Evolutionary conservation across 2,113 vertebrate species (phyloP).

Genomic region (Pelvicachromis taeniatus): DNA sequence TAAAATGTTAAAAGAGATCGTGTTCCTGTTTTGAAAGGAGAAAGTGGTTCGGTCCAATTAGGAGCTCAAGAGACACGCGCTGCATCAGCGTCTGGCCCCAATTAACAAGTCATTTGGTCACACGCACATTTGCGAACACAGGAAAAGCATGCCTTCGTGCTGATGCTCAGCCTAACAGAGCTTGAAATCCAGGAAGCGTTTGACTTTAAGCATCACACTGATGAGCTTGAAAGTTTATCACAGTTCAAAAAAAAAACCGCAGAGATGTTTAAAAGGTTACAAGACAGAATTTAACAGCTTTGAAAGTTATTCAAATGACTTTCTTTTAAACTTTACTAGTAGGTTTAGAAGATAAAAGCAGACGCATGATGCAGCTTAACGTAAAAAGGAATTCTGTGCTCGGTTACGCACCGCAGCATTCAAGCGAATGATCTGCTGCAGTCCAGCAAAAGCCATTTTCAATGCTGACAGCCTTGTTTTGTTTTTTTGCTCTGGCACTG

Average conservation of each 20-base stretch:
- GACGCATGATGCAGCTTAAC: too few species aligned
- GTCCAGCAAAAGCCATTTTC: background rate
- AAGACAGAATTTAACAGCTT: background rate
- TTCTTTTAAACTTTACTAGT: background rate
- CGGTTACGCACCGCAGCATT: background rate
- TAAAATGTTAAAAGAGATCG: background rate
- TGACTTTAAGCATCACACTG: background rate
- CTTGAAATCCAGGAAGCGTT: background rate
- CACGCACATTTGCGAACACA: background rate
- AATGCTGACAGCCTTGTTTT: too few species aligned
- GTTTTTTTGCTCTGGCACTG: background rate
- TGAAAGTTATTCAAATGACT: background rate
- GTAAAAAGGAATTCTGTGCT: background rate
- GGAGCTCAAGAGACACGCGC: background rate
- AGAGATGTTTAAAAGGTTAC: background rate
- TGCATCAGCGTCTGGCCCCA: background rate
- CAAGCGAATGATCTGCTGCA: background rate
- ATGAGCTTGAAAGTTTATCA: background rate
- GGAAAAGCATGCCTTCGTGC: background rate
- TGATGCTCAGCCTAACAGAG: background rate
- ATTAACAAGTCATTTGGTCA: background rate
- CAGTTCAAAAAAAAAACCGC: background rate
- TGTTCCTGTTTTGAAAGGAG: background rate
- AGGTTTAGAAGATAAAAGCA: background rate
- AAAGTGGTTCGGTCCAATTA: background rate